Evolutionary conservation across 2,113 vertebrate species (phyloP).

Genomic region (Callionymus lyra): DNA sequence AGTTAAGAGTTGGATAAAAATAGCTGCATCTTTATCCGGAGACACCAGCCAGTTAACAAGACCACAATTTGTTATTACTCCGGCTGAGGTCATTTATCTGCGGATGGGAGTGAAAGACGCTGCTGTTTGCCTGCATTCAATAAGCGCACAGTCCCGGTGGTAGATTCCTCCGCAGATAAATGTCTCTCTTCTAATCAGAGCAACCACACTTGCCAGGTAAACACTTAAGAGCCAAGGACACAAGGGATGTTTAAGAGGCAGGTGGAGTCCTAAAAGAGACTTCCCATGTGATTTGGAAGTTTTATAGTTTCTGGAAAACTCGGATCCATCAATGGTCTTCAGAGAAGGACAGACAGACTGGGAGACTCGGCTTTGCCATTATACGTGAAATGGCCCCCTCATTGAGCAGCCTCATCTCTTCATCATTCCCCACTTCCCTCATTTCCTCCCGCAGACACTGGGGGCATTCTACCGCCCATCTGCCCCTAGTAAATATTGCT

Average conservation of each 20-base stretch:
- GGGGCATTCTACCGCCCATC: conserved; percentile 63
- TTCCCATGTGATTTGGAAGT: conserved; percentile 51
- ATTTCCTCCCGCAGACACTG: conserved; percentile 63
- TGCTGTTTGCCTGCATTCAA: conserved; percentile 39
- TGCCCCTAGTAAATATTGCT: conserved; percentile 70
- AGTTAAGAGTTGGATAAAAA: conserved; percentile 6
- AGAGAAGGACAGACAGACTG: conserved; percentile 21
- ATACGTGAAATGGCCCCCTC: conserved; percentile 39
- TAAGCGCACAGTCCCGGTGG: conserved; percentile 36
- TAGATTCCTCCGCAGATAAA: conserved; percentile 53
- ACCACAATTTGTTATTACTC: conserved; percentile 24
- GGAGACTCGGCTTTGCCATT: conserved; percentile 31
- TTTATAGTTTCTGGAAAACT: conserved; percentile 37
- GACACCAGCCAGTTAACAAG: no score
- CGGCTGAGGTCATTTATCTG: conserved; percentile 16
- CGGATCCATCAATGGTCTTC: conserved; percentile 42
- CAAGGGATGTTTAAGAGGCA: conserved; percentile 48
- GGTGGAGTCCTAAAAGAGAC: conserved; percentile 48
- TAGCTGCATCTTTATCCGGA: conserved; percentile 3
- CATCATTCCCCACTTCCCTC: conserved; percentile 56
- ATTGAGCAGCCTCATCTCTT: conserved; percentile 43
- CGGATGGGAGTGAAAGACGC: conserved; percentile 31
- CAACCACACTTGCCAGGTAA: conserved; percentile 30
- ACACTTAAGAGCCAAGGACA: conserved; percentile 44
- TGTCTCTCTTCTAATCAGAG: conserved; percentile 39